Conservation (phyloP, 2,113 vertebrate genomes). For the Rhinolophus sinicus region DNA sequence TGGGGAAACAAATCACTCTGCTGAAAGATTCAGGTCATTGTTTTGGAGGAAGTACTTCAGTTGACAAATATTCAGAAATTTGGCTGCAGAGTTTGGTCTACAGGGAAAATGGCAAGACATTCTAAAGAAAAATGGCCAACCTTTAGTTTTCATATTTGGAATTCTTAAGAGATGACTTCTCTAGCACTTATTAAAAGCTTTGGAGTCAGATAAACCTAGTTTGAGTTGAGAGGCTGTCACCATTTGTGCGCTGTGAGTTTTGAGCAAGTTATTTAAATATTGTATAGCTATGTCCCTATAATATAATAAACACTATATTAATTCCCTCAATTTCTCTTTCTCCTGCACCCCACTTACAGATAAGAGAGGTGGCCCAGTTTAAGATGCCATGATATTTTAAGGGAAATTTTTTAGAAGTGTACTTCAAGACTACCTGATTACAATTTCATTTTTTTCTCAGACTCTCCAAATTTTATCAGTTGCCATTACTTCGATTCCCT, state of each 20-base stretch:
- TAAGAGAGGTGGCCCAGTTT: not conserved
- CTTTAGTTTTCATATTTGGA: not conserved
- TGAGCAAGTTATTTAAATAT: not conserved
- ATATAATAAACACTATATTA: not conserved
- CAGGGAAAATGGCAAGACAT: not conserved
- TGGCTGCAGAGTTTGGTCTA: not conserved
- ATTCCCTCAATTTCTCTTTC: not conserved
- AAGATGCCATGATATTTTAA: not conserved
- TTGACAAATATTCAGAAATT: slow-evolving; percentile 13
- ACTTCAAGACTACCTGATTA: not conserved
- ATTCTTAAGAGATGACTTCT: not conserved
- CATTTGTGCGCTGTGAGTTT: not conserved
- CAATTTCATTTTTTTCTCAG: not conserved
- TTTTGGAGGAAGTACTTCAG: not conserved
- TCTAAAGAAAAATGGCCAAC: not conserved
- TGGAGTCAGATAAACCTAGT: not conserved
- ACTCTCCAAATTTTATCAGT: not conserved
- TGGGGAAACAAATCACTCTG: not conserved
- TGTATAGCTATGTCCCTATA: not conserved
- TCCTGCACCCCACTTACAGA: not conserved
- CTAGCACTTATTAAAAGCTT: not conserved
- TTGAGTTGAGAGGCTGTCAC: not conserved
- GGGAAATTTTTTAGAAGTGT: not conserved
- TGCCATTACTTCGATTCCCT: not conserved
- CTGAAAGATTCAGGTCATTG: slow-evolving; percentile 18